Percentiles rank a stretch among this genome's conserved stretches.
phyloP scores from a whole-genome alignment of 2,797 vertebrate species.

The Enteromius viviparus region DNA sequence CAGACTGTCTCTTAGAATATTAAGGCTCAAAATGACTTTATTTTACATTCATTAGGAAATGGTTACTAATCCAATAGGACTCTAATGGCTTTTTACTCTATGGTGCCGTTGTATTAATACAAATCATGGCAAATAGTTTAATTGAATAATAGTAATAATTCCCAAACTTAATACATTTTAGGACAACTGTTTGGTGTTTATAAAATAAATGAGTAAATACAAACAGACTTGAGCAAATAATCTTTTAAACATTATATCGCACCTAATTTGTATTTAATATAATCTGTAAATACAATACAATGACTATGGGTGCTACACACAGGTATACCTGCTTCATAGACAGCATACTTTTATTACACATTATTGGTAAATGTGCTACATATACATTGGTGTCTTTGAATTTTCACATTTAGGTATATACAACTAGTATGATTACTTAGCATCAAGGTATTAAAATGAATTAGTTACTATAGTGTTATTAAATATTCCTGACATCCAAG shows the following conservation, averaged over 20 bases:
- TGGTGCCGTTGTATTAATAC: neutral
- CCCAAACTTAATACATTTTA: neutral
- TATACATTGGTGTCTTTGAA: neutral
- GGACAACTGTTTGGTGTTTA: neutral
- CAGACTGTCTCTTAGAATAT: neutral
- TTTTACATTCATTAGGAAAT: neutral
- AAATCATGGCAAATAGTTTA: neutral
- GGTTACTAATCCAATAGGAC: neutral
- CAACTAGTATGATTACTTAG: neutral
- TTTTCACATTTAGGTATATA: neutral
- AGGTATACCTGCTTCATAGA: neutral
- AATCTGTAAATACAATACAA: neutral
- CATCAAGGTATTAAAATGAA: neutral
- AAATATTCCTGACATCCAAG: neutral
- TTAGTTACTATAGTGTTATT: neutral
- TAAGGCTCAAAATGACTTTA: neutral
- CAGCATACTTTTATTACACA: neutral
- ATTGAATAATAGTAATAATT: neutral
- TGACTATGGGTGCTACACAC: neutral
- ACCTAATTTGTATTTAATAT: neutral
- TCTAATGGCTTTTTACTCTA: neutral
- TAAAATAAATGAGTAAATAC: neutral
- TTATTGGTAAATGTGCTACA: neutral
- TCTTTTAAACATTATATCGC: neutral
- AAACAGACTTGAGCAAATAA: neutral